Conservation (phyloP, 2,113 vertebrate species). For the Glareola pratincola region DNA sequence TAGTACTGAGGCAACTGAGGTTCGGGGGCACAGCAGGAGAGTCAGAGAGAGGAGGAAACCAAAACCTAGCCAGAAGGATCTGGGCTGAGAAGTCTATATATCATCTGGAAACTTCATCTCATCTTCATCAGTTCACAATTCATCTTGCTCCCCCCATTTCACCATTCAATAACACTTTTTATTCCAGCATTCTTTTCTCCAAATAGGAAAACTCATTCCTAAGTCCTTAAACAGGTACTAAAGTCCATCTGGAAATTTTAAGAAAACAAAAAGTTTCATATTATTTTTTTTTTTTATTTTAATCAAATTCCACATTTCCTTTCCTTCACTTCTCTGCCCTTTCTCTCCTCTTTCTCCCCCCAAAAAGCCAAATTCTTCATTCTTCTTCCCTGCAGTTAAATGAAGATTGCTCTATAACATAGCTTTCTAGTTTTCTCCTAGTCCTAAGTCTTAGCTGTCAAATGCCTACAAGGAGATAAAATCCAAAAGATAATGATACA, state of each 20-base stretch:
- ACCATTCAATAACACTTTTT: not conserved
- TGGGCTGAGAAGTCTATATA: not conserved
- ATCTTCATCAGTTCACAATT: not conserved
- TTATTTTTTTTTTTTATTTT: not conserved
- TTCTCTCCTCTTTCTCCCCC: not conserved
- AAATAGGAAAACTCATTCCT: not conserved
- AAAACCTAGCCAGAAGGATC: not conserved
- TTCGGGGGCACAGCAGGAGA: not conserved
- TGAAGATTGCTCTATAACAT: not conserved
- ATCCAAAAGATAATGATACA: not conserved
- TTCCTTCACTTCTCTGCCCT: not conserved
- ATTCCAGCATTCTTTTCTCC: not conserved
- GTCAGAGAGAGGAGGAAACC: not conserved
- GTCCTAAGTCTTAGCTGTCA: not conserved
- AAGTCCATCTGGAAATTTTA: not conserved
- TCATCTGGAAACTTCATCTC: not conserved
- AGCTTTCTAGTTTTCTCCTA: not conserved
- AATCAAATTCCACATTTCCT: not conserved
- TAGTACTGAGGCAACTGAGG: not conserved
- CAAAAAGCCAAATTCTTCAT: not conserved
- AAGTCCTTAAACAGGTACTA: not conserved
- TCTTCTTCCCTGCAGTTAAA: not conserved
- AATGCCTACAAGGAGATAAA: not conserved
- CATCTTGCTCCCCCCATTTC: not conserved
- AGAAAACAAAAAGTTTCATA: not conserved